Base-by-base conservation (phyloP, 2,797 vertebrate species). In the Alca torda region DNA sequence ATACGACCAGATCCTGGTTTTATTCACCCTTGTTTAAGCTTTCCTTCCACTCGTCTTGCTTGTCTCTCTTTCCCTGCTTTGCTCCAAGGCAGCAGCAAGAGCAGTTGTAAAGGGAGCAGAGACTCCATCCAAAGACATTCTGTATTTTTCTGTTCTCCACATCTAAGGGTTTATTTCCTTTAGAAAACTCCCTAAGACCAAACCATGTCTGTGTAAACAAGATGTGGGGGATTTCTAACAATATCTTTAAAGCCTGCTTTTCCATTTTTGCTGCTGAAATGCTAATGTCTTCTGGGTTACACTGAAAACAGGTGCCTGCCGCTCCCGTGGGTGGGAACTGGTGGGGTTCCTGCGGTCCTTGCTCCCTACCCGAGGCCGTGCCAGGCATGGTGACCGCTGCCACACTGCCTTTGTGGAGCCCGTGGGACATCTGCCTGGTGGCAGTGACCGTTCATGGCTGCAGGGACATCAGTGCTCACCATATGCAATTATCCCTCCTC, bases 101-200 rank as follows among this genome's bases (percentile, higher is more conserved):
- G 63, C 70, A 91, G 64, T 70, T 83, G 37, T 83, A 65, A 80
- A 78, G 89, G 77, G 72, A 95, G 73, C 61, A 57, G 68, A 89
- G 26, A 50, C 57, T 92, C 72, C 82, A 65, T 60, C 75, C 53
- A 63, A 77, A 95, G 79, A 37, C 19, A 57, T 79, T 54, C 75
- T 39, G 4, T 19, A 33, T 67, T 82, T 76, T 86, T 92, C 46
- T 68, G 17, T 33, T 90, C 11, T 87, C 65, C 16, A n/a, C 73
- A 48, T 70, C 51, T 84, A 54, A 65, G 84, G 75, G 21, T 56
- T 91, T 87, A 74, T 90, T 97, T 94, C 70, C 41, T 54, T 90
- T 70, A 72, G 51, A 93, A 93, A 83, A 89, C 18, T 57, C 51
- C 12, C 83, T 59, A 79, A 95, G 76, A 85, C 60, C n/a, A 74